Percentiles rank a stretch among this genome's conserved stretches.
These are phyloP conservation scores for Diarsia dahlii DNA, from an alignment of 2,888 invertebrate genomes.

Conservation along the genomic window DNA sequence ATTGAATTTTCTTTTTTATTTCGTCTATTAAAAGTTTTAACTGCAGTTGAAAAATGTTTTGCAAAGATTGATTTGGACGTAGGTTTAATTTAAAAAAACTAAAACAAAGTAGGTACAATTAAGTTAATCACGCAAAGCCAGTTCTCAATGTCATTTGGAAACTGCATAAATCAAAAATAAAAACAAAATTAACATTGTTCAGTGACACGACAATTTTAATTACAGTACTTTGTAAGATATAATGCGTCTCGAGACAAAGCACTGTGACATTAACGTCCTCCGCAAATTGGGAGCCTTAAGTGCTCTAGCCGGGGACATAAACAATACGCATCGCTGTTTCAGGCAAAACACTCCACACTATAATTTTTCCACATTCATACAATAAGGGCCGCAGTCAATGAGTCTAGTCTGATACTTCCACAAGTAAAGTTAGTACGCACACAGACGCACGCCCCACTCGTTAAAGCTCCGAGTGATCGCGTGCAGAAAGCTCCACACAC, in stretches of 20 bases:
- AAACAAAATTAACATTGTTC: constrained; percentile 72
- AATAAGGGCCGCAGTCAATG: constrained; percentile 91
- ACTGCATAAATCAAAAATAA: constrained; percentile 51
- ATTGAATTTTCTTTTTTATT: not conserved
- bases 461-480: constrained; percentile 87
- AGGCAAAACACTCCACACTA: constrained; percentile 89
- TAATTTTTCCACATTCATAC: constrained; percentile 91
- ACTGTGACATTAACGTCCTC: constrained; percentile 83
- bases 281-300: constrained; percentile 88
- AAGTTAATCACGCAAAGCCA: constrained; percentile 6
- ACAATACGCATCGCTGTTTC: constrained; percentile 88
- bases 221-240: constrained; percentile 85
- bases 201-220: constrained; percentile 81
- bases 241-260: constrained; percentile 85
- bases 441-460: constrained; percentile 86
- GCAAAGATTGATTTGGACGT: not conserved
- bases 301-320: constrained; percentile 84
- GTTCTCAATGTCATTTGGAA: constrained; percentile 10
- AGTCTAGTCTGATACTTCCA: constrained; percentile 90
- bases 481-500: constrained; percentile 90
- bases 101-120: not conserved
- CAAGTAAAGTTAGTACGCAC: constrained; percentile 86
- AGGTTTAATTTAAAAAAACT: not conserved
- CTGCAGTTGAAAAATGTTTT: not conserved
- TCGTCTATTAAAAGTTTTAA: not conserved